These are phyloP conservation scores for Apis laboriosa DNA, from an alignment of 1,140 invertebrate species.

Conservation along the genomic window DNA sequence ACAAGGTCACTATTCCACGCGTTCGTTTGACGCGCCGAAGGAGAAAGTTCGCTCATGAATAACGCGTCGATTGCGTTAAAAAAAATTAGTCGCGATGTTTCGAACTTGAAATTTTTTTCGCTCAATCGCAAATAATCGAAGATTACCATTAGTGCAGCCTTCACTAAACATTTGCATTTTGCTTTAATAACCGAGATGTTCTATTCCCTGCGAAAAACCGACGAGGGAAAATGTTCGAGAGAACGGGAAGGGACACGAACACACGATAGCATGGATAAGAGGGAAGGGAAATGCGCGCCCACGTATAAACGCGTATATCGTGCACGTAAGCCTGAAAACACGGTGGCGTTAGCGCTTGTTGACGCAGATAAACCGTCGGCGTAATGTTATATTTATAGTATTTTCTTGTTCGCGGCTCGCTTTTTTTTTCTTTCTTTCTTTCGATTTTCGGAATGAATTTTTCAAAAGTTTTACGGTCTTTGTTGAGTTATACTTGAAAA, in stretches of 20 bases:
- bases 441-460: slow-evolving; percentile 18
- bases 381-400: slow-evolving; percentile 61
- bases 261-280: slow-evolving; percentile 22
- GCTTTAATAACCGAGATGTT: slow-evolving; percentile 58
- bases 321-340: slow-evolving; percentile 60
- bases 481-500: background rate
- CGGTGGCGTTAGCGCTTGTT: slow-evolving; percentile 56
- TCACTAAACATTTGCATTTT: slow-evolving; percentile 34
- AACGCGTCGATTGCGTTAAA: background rate
- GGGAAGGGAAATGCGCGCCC: slow-evolving; percentile 49
- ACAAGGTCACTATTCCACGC: slow-evolving; percentile 54
- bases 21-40: background rate
- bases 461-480: slow-evolving; percentile 2
- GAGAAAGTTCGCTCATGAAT: slow-evolving; percentile 53
- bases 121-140: background rate
- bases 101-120: background rate
- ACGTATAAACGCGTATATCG: slow-evolving; percentile 61
- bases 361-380: slow-evolving; percentile 63
- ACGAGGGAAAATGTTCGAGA: background rate
- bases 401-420: background rate
- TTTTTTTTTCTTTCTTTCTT: too few species aligned
- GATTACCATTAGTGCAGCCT: background rate
- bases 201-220: background rate
- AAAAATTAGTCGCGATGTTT: background rate
- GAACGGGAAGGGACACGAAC: slow-evolving; percentile 3